phyloP scores from a whole-genome alignment of 2,113 vertebrate genomes.

The Pterocles orientalis region DNA sequence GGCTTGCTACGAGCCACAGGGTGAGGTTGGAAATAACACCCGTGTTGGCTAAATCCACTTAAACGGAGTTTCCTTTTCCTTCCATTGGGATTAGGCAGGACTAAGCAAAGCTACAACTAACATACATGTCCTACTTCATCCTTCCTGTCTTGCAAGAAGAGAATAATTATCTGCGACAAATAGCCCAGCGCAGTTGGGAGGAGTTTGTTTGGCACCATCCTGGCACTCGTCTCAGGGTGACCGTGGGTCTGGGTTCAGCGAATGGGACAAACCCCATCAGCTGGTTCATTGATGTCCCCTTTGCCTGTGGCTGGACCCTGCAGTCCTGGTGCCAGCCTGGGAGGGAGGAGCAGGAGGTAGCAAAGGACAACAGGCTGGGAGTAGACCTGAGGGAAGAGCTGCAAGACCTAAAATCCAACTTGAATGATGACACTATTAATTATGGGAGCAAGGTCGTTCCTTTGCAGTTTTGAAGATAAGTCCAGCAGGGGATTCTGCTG shows the following conservation, averaged over 20 bases:
- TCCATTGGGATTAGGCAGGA: neutral
- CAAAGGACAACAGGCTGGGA: neutral
- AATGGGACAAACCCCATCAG: neutral
- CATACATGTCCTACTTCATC: neutral
- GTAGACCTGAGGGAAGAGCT: neutral
- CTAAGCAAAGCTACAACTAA: neutral
- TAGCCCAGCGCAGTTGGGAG: neutral
- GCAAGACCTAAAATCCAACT: neutral
- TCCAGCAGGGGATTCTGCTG: neutral
- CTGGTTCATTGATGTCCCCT: neutral
- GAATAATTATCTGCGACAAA: neutral
- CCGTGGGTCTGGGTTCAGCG: neutral
- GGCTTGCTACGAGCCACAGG: neutral
- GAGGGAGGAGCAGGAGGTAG: neutral
- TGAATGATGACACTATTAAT: neutral
- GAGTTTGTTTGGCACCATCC: neutral
- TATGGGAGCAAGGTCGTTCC: neutral
- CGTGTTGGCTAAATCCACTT: neutral
- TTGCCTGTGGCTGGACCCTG: neutral
- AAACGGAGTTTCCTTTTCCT: neutral
- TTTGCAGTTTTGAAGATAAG: neutral
- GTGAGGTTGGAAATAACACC: neutral
- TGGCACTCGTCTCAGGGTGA: neutral
- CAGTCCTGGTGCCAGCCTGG: neutral
- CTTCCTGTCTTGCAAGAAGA: neutral